Percentiles rank a stretch among this genome's conserved stretches.
Conservation (phyloP, 2,888 invertebrate genomes). For the Heliconius erato region DNA sequence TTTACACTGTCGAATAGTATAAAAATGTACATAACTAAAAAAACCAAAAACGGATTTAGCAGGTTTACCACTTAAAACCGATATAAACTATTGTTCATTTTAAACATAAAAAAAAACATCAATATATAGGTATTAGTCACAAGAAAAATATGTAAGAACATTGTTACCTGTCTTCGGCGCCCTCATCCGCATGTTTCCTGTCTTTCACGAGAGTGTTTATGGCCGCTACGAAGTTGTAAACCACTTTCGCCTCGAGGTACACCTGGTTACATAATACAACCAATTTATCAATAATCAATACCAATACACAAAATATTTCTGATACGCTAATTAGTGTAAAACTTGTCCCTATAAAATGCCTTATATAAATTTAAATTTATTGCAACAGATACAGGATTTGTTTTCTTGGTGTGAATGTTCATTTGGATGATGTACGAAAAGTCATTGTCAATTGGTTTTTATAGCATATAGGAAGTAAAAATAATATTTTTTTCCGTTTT, state of each 20-base stretch:
- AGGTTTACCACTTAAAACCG: neutral
- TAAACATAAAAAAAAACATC: neutral
- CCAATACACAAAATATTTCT: conserved; percentile 32
- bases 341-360: conserved; percentile 29
- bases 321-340: conserved; percentile 38
- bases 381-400: conserved; percentile 6
- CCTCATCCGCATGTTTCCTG: conserved; percentile 66
- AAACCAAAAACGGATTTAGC: too few species aligned
- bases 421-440: neutral
- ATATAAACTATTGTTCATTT: neutral
- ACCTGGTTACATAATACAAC: conserved; percentile 77
- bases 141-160: conserved; percentile 2
- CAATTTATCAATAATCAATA: conserved; percentile 41
- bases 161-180: conserved; percentile 71
- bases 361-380: conserved; percentile 19
- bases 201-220: conserved; percentile 88
- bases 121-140: neutral
- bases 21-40: too few species aligned
- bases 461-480: neutral
- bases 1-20: too few species aligned
- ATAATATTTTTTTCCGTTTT: too few species aligned
- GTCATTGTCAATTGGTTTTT: neutral
- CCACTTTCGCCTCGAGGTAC: conserved; percentile 92
- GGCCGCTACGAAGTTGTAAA: conserved; percentile 93
- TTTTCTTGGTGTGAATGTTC: neutral